Percentiles rank a stretch among this genome's conserved stretches.
Evolutionary conservation across 1,140 invertebrate species (phyloP).

Genomic region (Drosophila ananassae): DNA sequence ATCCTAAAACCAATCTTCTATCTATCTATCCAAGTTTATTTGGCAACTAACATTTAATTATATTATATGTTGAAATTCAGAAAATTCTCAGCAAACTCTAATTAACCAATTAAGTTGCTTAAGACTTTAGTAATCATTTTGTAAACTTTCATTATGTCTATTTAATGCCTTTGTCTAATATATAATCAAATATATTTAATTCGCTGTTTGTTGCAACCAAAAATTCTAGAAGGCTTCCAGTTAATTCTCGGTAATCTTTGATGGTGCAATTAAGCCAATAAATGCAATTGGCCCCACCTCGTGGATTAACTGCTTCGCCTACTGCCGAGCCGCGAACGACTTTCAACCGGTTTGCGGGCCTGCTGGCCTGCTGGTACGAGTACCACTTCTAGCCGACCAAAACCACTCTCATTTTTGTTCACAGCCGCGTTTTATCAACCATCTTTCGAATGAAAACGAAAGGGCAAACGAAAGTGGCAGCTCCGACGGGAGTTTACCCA

Average conservation of each 20-base stretch:
- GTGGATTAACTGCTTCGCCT: slow-evolving; percentile 29
- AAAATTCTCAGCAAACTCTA: no score
- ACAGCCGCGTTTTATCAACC: slow-evolving; percentile 7
- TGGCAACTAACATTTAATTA: no score
- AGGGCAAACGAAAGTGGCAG: slow-evolving; percentile 69
- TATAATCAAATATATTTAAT: background rate
- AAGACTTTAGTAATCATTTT: background rate
- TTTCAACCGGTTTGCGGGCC: slow-evolving; percentile 57
- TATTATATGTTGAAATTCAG: background rate
- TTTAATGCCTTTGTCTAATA: no score
- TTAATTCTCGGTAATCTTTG: background rate
- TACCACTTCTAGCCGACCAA: slow-evolving; percentile 64
- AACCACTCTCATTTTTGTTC: slow-evolving; percentile 72
- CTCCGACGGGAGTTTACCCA: slow-evolving; percentile 6
- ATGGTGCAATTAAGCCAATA: slow-evolving; percentile 18
- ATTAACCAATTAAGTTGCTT: background rate
- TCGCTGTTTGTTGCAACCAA: background rate
- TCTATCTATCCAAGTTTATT: no score
- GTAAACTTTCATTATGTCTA: no score
- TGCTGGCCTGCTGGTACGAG: slow-evolving; percentile 25
- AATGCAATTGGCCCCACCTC: slow-evolving; percentile 14
- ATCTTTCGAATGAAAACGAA: slow-evolving; percentile 65
- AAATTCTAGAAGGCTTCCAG: background rate
- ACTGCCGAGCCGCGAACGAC: slow-evolving; percentile 19
- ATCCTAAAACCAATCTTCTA: no score